Evolutionary conservation across 1,140 invertebrate species (phyloP).

Genomic region (Neodiprion fabricii): DNA sequence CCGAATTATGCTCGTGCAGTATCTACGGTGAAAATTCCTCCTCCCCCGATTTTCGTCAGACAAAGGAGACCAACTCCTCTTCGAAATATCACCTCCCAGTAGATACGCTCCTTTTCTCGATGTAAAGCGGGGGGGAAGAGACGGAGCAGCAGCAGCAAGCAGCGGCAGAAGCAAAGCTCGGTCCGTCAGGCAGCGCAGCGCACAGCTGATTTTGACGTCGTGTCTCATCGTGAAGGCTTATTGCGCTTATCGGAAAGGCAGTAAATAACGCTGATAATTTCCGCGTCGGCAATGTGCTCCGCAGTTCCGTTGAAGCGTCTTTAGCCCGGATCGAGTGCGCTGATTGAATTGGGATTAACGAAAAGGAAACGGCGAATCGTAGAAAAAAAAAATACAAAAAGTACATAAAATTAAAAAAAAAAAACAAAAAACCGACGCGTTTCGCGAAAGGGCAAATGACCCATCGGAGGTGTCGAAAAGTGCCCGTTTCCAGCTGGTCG

Average conservation of each 20-base stretch:
- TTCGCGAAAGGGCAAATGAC: too few relatives aligned
- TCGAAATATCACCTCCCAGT: too few relatives aligned
- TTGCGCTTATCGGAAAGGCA: background rate
- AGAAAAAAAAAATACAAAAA: background rate
- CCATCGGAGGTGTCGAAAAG: too few relatives aligned
- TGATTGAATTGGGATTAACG: background rate
- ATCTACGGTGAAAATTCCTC: too few relatives aligned
- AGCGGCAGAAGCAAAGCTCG: background rate
- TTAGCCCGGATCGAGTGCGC: background rate
- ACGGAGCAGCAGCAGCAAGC: background rate
- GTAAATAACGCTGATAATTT: background rate
- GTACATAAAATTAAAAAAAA: background rate
- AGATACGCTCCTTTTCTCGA: too few relatives aligned
- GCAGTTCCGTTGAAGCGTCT: background rate
- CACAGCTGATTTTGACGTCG: constrained; percentile 6
- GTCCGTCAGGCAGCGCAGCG: background rate
- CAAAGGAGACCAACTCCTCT: too few relatives aligned
- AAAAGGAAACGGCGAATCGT: background rate
- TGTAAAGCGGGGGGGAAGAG: background rate
- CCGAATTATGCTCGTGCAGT: too few relatives aligned
- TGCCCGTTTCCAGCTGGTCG: too few relatives aligned
- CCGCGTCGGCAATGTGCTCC: background rate
- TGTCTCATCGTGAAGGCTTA: background rate
- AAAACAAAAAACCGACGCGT: too few relatives aligned
- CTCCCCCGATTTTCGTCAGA: too few relatives aligned